These are phyloP conservation scores for Gymnocephalus cernua DNA, from an alignment of 2,113 vertebrate species.

Conservation along the genomic window DNA sequence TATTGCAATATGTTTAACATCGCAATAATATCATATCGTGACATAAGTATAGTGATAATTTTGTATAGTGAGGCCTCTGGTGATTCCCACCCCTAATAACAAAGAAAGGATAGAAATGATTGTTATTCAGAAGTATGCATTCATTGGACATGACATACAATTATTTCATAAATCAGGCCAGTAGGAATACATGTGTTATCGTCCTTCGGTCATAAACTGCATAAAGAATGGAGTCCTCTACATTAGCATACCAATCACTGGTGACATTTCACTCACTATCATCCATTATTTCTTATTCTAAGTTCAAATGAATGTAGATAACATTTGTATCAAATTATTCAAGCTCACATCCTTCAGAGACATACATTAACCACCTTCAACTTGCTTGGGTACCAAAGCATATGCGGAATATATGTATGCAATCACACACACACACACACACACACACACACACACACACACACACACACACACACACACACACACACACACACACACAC, in stretches of 20 bases:
- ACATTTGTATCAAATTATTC: background rate
- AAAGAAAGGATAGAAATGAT: background rate
- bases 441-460: background rate
- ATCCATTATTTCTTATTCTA: background rate
- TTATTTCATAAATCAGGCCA: background rate
- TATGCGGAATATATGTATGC: background rate
- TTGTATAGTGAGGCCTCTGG: no score
- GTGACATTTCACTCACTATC: constrained; percentile 1
- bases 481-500: no score
- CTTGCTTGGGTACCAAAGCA: background rate
- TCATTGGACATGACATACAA: background rate
- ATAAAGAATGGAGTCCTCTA: background rate
- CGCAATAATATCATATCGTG: no score
- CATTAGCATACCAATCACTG: background rate
- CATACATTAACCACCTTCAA: background rate
- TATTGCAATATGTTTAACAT: no score
- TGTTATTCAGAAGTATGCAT: background rate
- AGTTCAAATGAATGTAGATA: background rate
- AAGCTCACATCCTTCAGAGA: background rate
- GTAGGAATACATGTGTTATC: background rate
- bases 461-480: background rate
- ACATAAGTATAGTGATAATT: no score
- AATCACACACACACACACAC: background rate
- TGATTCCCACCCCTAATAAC: no score
- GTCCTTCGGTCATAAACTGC: background rate